These are phyloP conservation scores for Bactericera cockerelli DNA, from an alignment of 1,140 invertebrate genomes.

Conservation along the genomic window DNA sequence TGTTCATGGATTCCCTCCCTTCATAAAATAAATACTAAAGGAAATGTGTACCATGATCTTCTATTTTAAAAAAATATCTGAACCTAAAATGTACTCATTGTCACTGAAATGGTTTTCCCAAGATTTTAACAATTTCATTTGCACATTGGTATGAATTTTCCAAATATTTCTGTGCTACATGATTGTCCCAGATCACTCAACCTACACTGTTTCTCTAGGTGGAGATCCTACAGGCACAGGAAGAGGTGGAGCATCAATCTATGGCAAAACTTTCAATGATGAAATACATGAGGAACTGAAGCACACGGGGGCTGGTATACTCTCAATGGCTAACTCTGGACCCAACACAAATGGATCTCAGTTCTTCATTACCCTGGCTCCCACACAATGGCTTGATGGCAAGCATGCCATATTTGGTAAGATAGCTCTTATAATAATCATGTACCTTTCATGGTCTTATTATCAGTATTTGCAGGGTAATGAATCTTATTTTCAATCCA, in stretches of 20 bases:
- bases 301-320: constrained; percentile 74
- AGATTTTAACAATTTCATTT: no score
- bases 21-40: no score
- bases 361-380: constrained; percentile 93
- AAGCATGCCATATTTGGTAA: constrained; percentile 92
- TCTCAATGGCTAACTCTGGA: constrained; percentile 84
- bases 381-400: constrained; percentile 94
- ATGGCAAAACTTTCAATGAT: constrained; percentile 87
- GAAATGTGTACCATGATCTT: no score
- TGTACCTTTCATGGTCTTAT: background rate
- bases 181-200: no score
- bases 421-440: constrained; percentile 3
- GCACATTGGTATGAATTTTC: no score
- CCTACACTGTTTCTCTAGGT: no score
- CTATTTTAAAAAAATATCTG: no score
- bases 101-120: no score
- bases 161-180: no score
- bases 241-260: constrained; percentile 90
- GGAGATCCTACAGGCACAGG: constrained; percentile 90
- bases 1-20: no score
- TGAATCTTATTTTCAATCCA: background rate
- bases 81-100: no score
- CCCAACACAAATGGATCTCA: constrained; percentile 95
- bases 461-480: background rate
- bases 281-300: constrained; percentile 90